Evolutionary conservation across 2,113 vertebrate genomes (phyloP), one percentile per base, ranked within the genome.

Genomic region (Himantopus leucocephalus): DNA sequence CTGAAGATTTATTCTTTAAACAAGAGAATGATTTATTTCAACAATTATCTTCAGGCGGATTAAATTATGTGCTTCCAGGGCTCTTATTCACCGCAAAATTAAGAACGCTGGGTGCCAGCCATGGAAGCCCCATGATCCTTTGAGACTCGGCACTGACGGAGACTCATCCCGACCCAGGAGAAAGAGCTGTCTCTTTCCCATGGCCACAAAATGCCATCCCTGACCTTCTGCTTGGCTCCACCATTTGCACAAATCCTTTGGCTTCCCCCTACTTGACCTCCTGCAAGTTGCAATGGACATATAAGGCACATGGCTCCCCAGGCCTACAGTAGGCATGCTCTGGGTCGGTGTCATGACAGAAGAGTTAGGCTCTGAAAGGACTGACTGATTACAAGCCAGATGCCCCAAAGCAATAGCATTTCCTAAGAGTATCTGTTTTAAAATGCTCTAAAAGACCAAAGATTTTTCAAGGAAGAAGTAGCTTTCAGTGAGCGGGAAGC

Each of bases 181-280:
- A 79, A 94, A 55, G 72, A 96, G 72, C 43, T 76, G 95, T 90
- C 89, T 95, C 82, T 97, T 97, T 97, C 96, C 91, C 96, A 96
- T 88, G 91, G 92, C 95, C 95, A 96, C 95, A 94, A 88, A 96
- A 96, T 95, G 93, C 96, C 95, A 97, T 94, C 90, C 91, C 94
- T 97, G 94, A 96, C 96, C 96, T 96, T 91, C 95, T 86, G 74
- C 85, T 97, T 95, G 96, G 91, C 94, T 96, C 63, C 67, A 83
- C 91, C 96, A 93, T 94, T 92, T 96, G 92, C 88, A 95, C 77
- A 96, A 93, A 97, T 96, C 96, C 91, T 96, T 94, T 80, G 92
- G 87, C 93, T 97, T 96, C 76, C 93, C 91, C 91, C 85, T 95
- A 21, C 90, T 95, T 89, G 94, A 96, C 96, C 94, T 96, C 58